phyloP scores from a whole-genome alignment of 2,113 vertebrate species.

The Myotis lucifugus region DNA sequence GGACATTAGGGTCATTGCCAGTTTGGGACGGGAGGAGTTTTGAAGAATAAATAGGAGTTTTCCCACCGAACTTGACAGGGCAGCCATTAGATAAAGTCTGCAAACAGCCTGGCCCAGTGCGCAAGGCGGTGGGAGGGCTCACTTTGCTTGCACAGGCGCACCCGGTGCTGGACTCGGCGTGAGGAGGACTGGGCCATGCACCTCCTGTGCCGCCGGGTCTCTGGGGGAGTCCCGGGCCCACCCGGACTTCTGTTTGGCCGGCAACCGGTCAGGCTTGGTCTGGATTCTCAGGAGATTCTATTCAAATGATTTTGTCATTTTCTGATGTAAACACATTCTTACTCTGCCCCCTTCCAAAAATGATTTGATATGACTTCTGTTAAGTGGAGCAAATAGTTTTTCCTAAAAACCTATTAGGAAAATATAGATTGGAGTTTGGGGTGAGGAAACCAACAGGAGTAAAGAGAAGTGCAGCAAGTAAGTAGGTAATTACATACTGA shows the following conservation, averaged over 20 bases:
- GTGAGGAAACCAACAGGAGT: neutral
- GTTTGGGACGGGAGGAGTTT: too few relatives aligned
- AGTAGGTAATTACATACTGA: neutral
- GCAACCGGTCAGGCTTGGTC: neutral
- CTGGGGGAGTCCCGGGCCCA: neutral
- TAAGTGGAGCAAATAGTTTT: neutral
- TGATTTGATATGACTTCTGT: neutral
- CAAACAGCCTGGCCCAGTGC: neutral
- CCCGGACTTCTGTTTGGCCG: neutral
- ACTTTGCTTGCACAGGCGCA: too few relatives aligned
- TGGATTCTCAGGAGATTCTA: neutral
- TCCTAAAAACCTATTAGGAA: neutral
- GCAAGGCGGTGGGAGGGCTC: too few relatives aligned
- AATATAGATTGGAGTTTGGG: neutral
- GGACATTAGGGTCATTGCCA: too few relatives aligned
- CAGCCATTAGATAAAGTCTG: neutral
- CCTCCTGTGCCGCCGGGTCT: too few relatives aligned
- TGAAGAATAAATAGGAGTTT: neutral
- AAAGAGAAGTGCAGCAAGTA: neutral
- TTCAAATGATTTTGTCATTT: neutral
- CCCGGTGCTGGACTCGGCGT: too few relatives aligned
- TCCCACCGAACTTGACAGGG: neutral
- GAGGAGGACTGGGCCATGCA: too few relatives aligned
- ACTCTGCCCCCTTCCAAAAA: neutral
- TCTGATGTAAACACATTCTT: neutral